Base-by-base conservation (phyloP, 1,140 invertebrate genomes). In the Ceratina australensis region DNA sequence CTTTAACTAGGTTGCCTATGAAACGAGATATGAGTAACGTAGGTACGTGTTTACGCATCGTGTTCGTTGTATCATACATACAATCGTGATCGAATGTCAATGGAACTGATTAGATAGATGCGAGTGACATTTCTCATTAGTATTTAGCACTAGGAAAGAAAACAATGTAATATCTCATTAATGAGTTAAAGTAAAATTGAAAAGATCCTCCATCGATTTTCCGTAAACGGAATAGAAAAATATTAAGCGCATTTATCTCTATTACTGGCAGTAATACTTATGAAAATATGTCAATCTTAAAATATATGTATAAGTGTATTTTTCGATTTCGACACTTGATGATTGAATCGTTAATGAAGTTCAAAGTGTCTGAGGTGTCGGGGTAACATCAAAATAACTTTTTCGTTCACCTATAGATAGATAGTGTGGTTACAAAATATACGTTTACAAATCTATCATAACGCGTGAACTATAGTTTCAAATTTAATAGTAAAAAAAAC, bases 161-260 rank as follows among this genome's bases (percentile, higher is more conserved):
- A 83, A 63, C 8, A 24, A 33, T 66, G 63, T 71, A 71, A 71
- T 72, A 59, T 72, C 50, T 65, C 56, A 68, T 33, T 26, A 69
- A 65, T 47, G 24, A 73, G 49, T 79, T 69, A 76, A 83, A 79
- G 82, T 79, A 81, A 85, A 60, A 81, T 63, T 60, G 26, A 49
- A 79, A 57, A 50, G 54, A 47, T 74, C 24, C 54, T 56, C 50
- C 54, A 64, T 60, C 56, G 59, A 83, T 75, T 83, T 80, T 74
- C 22, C 24, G 15, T 73, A 86, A 82, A 86, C 64, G 64, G 50
- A 86, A 86, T 86, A 85, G 68, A 86, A 86, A 86, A 86, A 86
- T 86, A 86, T 85, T 68, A 84, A 79, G 73, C 77, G 22, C 68
- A 69, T 79, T 57, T 84, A n/a, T 76, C 50, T 72, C 54, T 82